Percentiles rank a stretch among this genome's conserved stretches.
Conservation (phyloP, 1,140 invertebrate species). For the Sinella curviseta region DNA sequence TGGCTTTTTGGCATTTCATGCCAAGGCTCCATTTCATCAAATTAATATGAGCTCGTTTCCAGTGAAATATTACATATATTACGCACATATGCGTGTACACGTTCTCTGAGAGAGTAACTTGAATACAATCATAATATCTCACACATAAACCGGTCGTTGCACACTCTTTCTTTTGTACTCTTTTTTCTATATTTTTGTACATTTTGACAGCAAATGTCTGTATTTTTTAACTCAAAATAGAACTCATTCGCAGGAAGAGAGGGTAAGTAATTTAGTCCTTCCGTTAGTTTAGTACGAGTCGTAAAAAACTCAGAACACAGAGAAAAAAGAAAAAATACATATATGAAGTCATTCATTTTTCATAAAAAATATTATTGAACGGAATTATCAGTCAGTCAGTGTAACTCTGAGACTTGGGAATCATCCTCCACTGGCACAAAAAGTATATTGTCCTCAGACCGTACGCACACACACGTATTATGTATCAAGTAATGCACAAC, state of each 20-base stretch:
- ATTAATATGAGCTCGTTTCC: background rate
- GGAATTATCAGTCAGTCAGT: slow-evolving; percentile 5
- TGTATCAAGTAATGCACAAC: background rate
- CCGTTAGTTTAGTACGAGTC: background rate
- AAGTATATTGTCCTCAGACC: too few species aligned
- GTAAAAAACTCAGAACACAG: background rate
- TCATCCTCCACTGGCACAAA: too few species aligned
- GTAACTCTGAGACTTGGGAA: too few species aligned
- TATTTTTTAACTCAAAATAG: background rate
- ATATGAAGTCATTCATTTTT: slow-evolving; percentile 6
- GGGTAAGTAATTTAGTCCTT: background rate
- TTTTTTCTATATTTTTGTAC: background rate
- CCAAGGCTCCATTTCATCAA: background rate
- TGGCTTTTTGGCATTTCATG: background rate
- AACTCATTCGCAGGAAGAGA: background rate
- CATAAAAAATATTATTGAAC: background rate
- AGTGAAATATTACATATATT: background rate
- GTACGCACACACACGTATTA: too few species aligned
- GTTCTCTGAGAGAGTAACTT: background rate
- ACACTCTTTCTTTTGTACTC: background rate
- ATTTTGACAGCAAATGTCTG: background rate
- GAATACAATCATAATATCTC: background rate
- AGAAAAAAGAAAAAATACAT: background rate
- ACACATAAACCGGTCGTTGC: too few species aligned
- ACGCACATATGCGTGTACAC: background rate